Conservation (phyloP, 2,113 vertebrate species). For the Dasypus novemcinctus region DNA sequence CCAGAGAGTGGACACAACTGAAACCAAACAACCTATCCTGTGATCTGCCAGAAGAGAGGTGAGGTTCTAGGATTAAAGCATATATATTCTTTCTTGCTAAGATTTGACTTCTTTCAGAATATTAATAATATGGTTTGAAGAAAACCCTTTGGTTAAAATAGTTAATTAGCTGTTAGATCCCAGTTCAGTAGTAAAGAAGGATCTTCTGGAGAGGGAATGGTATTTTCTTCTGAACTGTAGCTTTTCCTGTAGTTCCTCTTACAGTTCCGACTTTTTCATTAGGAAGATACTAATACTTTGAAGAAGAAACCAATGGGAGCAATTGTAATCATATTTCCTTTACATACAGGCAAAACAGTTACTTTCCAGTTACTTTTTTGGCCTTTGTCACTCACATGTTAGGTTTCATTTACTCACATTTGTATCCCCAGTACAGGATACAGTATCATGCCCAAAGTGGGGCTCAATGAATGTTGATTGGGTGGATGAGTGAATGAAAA, state of each 20-base stretch:
- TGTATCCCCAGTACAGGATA: background rate
- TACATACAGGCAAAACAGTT: background rate
- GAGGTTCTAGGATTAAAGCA: conserved; percentile 19
- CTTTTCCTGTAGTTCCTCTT: conserved; percentile 19
- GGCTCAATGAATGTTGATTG: background rate
- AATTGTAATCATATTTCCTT: background rate
- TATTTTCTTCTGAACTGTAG: background rate
- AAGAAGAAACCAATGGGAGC: conserved; percentile 13
- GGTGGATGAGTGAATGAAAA: background rate
- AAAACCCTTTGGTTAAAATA: background rate
- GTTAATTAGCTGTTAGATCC: background rate
- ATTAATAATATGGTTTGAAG: background rate
- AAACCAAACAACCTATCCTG: conserved; percentile 95
- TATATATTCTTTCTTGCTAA: conserved; percentile 1
- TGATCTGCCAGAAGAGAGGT: conserved; percentile 97
- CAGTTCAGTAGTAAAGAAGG: background rate
- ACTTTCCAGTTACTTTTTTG: conserved; percentile 11
- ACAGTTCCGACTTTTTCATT: background rate
- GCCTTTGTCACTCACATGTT: conserved; percentile 1
- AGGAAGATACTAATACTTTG: conserved; percentile 32
- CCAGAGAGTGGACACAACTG: conserved; percentile 95
- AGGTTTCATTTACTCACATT: background rate
- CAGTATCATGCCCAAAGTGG: background rate
- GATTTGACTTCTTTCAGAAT: background rate
- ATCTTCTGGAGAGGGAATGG: background rate